phyloP scores from a whole-genome alignment of 2,113 vertebrate genomes.

The Zosterops pallidus region DNA sequence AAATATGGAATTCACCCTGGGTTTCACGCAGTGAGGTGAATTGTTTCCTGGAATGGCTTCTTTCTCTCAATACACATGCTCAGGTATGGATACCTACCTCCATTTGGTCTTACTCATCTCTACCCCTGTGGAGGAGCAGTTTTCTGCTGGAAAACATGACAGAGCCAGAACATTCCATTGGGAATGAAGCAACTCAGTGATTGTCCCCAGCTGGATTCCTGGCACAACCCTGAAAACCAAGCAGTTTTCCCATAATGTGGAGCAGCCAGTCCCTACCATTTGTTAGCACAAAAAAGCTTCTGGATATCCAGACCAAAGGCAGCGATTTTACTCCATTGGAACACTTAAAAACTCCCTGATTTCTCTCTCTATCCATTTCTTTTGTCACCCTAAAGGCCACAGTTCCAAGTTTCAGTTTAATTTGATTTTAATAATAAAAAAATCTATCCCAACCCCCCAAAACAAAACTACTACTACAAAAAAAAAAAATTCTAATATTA shows the following conservation, averaged over 20 bases:
- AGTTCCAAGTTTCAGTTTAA: background rate
- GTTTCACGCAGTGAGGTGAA: background rate
- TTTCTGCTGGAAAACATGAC: background rate
- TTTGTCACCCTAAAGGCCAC: background rate
- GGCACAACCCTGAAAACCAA: background rate
- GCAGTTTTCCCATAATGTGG: background rate
- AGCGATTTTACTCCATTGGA: background rate
- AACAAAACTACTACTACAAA: background rate
- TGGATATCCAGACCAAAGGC: background rate
- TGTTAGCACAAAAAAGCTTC: background rate
- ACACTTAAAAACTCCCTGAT: background rate
- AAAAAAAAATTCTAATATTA: background rate
- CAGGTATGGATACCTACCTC: background rate
- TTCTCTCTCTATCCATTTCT: background rate
- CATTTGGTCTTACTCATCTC: background rate
- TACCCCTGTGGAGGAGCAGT: background rate
- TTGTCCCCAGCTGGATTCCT: background rate
- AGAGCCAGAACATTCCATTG: background rate
- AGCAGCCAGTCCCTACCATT: background rate
- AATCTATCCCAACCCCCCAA: accelerated
- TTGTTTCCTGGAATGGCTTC: background rate
- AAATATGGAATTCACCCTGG: background rate
- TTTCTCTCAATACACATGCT: background rate
- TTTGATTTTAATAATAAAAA: background rate
- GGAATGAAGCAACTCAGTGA: background rate